phyloP scores from a whole-genome alignment of 2,113 vertebrate species.

The Channa maculata region DNA sequence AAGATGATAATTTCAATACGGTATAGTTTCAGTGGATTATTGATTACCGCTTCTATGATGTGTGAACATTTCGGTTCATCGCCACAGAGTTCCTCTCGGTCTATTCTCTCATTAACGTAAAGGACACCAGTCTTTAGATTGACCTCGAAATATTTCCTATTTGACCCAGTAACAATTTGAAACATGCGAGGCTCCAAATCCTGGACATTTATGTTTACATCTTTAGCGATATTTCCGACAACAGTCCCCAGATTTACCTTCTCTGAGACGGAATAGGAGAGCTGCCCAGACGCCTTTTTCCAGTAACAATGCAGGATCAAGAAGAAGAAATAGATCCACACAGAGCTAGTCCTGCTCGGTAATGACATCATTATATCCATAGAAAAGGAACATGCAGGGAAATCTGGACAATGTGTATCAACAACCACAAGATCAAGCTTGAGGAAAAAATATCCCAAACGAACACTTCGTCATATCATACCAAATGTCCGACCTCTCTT shows the following conservation, averaged over 20 bases:
- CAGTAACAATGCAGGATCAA: conserved; percentile 53
- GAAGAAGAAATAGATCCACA: conserved; percentile 40
- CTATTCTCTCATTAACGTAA: conserved; percentile 70
- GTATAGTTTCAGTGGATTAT: conserved; percentile 70
- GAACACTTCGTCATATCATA: too few species aligned
- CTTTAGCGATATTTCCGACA: conserved; percentile 76
- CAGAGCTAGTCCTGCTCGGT: neutral
- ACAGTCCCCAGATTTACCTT: conserved; percentile 72
- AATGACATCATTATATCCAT: conserved; percentile 43
- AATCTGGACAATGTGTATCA: too few species aligned
- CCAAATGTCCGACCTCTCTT: neutral
- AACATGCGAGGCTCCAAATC: conserved; percentile 73
- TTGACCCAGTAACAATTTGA: conserved; percentile 68
- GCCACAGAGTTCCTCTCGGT: conserved; percentile 65
- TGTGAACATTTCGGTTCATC: conserved; percentile 48
- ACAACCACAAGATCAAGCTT: too few species aligned
- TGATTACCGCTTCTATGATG: conserved; percentile 67
- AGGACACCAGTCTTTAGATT: conserved; percentile 75
- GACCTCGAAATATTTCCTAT: conserved; percentile 73
- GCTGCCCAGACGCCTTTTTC: conserved; percentile 60
- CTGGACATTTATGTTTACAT: conserved; percentile 63
- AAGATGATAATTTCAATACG: conserved; percentile 67
- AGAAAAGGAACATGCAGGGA: too few species aligned
- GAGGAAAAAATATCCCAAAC: too few species aligned
- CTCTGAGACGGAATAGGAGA: conserved; percentile 76